Conservation (phyloP, 1,140 invertebrate species). For the Kradibia gibbosae region DNA sequence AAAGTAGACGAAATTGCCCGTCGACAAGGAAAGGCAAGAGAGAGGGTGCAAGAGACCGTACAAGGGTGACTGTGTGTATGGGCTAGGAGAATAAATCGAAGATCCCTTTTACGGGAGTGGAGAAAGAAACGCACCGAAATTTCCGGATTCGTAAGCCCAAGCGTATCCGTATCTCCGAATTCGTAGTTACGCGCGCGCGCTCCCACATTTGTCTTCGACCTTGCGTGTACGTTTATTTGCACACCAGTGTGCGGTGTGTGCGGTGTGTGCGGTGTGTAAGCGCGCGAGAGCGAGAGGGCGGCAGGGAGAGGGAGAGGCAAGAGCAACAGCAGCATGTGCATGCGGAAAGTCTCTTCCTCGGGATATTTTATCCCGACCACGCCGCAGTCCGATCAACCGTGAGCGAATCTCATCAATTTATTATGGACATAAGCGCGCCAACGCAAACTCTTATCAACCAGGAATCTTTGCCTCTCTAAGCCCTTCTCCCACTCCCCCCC, state of each 20-base stretch:
- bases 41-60: background rate
- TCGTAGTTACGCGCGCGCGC: too few species aligned
- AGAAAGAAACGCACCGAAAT: constrained; percentile 16
- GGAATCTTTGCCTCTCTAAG: too few species aligned
- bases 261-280: too few species aligned
- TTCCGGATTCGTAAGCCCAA: constrained; percentile 22
- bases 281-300: too few species aligned
- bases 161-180: background rate
- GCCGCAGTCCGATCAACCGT: constrained; percentile 28
- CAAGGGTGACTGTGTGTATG: background rate
- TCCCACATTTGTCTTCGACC: too few species aligned
- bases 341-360: background rate
- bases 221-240: too few species aligned
- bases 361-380: constrained; percentile 33
- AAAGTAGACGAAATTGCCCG: constrained; percentile 28
- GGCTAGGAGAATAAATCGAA: constrained; percentile 20
- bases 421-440: constrained; percentile 42
- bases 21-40: background rate
- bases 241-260: background rate
- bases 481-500: too few species aligned
- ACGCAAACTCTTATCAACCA: constrained; percentile 29
- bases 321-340: background rate
- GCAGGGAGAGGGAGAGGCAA: too few species aligned
- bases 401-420: constrained; percentile 47
- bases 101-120: background rate